Evolutionary conservation across 2,888 invertebrate genomes (phyloP).

Genomic region (Megastigmus dorsalis): DNA sequence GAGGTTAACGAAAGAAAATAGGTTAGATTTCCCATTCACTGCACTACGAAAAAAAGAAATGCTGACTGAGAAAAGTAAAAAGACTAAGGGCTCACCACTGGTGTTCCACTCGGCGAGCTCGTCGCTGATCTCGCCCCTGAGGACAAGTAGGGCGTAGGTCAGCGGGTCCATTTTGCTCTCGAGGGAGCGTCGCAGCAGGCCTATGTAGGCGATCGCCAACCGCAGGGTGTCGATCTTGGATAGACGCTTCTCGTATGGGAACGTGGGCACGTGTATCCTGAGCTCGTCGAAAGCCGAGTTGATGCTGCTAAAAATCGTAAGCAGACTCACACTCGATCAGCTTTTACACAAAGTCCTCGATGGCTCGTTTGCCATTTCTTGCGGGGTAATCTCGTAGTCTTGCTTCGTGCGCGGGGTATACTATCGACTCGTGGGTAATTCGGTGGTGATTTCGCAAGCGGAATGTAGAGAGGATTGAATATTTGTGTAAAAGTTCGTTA

Average conservation of each 20-base stretch:
- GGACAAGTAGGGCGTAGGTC: conserved; percentile 94
- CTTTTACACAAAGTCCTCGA: too few species aligned
- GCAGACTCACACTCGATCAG: conserved; percentile 66
- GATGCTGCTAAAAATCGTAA: conserved; percentile 90
- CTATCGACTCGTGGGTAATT: too few species aligned
- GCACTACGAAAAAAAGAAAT: conserved; percentile 10
- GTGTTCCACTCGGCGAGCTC: conserved; percentile 96
- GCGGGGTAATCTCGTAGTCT: too few species aligned
- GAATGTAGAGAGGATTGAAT: too few species aligned
- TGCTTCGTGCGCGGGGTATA: too few species aligned
- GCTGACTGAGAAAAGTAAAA: background rate
- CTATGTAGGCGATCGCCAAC: conserved; percentile 97
- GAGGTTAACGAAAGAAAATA: background rate
- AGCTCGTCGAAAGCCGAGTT: conserved; percentile 99
- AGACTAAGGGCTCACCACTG: conserved; percentile 82
- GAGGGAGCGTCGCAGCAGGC: conserved; percentile 90
- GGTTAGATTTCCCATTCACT: too few species aligned
- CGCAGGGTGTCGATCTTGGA: conserved; percentile 99
- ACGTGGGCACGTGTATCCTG: conserved; percentile 97
- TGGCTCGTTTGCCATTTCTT: too few species aligned
- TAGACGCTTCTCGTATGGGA: conserved; percentile 98
- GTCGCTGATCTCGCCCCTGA: conserved; percentile 91
- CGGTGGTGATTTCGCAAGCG: too few species aligned
- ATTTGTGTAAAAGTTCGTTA: too few species aligned
- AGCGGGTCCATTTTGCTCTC: conserved; percentile 93